Evolutionary conservation across 2,113 vertebrate species (phyloP).

Genomic region (Phyllostomus discolor): DNA sequence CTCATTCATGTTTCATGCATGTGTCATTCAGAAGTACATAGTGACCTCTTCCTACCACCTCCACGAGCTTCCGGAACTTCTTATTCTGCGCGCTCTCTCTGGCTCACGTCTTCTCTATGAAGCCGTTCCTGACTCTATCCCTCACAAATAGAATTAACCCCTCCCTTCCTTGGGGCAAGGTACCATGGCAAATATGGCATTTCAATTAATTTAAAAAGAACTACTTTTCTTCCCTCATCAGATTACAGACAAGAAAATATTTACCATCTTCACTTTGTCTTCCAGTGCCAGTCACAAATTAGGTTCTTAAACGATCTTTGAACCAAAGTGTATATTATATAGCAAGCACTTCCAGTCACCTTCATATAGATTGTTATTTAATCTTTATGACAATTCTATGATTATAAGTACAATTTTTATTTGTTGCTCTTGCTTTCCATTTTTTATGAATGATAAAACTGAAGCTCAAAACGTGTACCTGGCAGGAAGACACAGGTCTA

Average conservation of each 20-base stretch:
- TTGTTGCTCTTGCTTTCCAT: not conserved
- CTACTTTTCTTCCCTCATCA: not conserved
- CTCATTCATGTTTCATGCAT: not conserved
- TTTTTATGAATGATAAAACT: not conserved
- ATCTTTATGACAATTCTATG: not conserved
- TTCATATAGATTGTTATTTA: not conserved
- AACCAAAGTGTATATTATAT: not conserved
- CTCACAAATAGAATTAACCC: not conserved
- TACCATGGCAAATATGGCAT: not conserved
- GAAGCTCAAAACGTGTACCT: not conserved
- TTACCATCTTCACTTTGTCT: not conserved
- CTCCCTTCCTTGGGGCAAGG: not conserved
- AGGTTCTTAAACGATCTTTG: not conserved
- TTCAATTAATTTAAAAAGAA: not conserved
- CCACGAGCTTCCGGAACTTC: not conserved
- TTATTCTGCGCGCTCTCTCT: not conserved
- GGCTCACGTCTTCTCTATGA: not conserved
- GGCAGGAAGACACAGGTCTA: not conserved
- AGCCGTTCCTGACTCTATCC: not conserved
- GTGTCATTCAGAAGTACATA: not conserved
- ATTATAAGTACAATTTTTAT: not conserved
- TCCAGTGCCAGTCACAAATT: not conserved
- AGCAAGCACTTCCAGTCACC: not conserved
- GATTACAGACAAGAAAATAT: not conserved
- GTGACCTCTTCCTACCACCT: not conserved